Evolutionary conservation across 1,140 invertebrate species (phyloP), one percentile per base, ranked within the genome.

Genomic region (Aphidius gifuensis): DNA sequence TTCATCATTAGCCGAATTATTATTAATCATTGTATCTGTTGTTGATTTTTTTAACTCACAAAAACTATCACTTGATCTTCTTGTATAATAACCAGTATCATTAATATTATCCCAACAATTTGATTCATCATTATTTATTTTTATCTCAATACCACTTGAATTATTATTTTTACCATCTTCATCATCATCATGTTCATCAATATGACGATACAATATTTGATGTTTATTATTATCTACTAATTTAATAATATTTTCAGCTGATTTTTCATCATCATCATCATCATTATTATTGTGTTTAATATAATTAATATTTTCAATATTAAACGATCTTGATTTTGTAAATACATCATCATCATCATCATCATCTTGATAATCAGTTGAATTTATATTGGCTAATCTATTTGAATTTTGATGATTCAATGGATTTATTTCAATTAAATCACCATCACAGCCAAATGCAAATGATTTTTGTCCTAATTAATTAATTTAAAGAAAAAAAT

Each of bases 381-480:
- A 23, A 47, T 60, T 63, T 32, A 50, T 42, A 39, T 62, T 65
- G 44, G 60, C 21, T 42, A 54, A 16, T 55, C 16, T 44, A 32
- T 60, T 39, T 21, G 53, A 47, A 11, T 54, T n/a, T 21, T 49
- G 38, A 42, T 44, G 53, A n/a, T 43, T 47, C 43, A 51, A 44
- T 39, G 69, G 32, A 45, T 78, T 65, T 6, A 80, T 71, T 67
- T 84, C 83, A 47, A 85, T 83, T 47, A 85, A 68, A 61, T 83
- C 80, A 9, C 84, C 84, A 61, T 85, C 78, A 11, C 72, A 70
- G 9, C 77, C 76, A 66, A 85, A 83, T 4, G 80, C 80, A 62
- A 83, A 85, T 5, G 83, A 84, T 53, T 80, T 79, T 68, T 83
- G 77, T 53, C 84, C 84, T 81, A 43, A 44, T 32, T 32, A 32